Conservation (phyloP, 2,797 vertebrate species). For the Odontamblyopus rebecca region DNA sequence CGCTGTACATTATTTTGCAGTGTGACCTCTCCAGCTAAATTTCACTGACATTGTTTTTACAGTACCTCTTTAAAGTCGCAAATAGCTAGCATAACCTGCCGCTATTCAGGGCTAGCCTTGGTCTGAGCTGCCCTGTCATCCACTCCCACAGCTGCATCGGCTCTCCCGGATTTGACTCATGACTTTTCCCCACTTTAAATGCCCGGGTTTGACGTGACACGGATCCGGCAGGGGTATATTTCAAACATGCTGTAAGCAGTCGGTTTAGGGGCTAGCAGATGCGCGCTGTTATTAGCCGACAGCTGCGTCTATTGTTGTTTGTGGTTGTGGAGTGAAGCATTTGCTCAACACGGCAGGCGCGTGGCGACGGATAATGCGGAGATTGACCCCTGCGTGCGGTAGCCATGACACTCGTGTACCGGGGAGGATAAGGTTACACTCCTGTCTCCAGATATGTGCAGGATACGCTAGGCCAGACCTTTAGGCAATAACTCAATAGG, state of each 20-base stretch:
- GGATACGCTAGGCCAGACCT: neutral
- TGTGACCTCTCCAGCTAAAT: neutral
- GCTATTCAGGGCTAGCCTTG: constrained; percentile 32
- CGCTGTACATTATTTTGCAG: neutral
- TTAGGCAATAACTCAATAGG: neutral
- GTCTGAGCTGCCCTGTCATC: constrained; percentile 40
- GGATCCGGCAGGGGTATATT: constrained; percentile 65
- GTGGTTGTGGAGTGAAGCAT: constrained; percentile 45
- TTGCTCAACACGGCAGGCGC: constrained; percentile 53
- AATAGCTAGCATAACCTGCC: constrained; percentile 5
- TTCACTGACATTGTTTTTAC: neutral
- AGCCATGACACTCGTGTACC: constrained; percentile 67
- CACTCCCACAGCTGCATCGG: constrained; percentile 45
- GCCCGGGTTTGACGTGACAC: constrained; percentile 63
- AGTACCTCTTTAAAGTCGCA: constrained; percentile 7
- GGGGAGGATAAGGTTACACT: constrained; percentile 68
- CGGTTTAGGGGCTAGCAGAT: constrained; percentile 65
- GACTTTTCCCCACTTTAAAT: constrained; percentile 62
- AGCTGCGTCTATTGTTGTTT: constrained; percentile 86
- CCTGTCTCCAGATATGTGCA: neutral
- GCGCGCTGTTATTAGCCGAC: constrained; percentile 70
- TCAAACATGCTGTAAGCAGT: constrained; percentile 70
- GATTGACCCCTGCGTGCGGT: constrained; percentile 82
- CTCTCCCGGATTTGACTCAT: constrained; percentile 31
- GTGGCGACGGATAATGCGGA: constrained; percentile 81